Evolutionary conservation across 2,113 vertebrate species (phyloP).

Genomic region (Sorex araneus): DNA sequence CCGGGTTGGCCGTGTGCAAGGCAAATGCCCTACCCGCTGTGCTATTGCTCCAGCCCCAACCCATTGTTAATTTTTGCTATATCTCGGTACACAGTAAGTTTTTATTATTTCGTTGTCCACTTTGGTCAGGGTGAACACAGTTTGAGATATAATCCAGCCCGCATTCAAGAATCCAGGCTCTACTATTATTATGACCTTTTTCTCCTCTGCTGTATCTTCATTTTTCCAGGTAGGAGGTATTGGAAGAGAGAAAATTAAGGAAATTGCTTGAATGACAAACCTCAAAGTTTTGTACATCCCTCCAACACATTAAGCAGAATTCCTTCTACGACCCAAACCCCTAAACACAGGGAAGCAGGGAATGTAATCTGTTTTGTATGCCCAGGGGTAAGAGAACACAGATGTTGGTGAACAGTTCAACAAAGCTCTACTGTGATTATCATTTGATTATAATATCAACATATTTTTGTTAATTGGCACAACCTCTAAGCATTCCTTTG

Average conservation of each 20-base stretch:
- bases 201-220: background rate
- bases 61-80: no score
- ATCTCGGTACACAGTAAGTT: background rate
- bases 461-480: slow-evolving; percentile 58
- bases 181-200: background rate
- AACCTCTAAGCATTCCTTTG: slow-evolving; percentile 59
- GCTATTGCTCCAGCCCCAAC: no score
- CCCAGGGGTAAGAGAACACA: slow-evolving; percentile 26
- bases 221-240: background rate
- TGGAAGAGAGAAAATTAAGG: background rate
- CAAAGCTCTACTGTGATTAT: slow-evolving; percentile 18
- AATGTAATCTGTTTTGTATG: background rate
- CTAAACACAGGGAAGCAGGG: background rate
- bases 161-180: background rate
- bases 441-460: slow-evolving; percentile 49
- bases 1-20: no score
- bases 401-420: background rate
- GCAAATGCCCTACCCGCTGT: no score
- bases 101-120: background rate
- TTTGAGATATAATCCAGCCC: background rate
- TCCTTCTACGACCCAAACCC: background rate
- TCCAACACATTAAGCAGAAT: background rate
- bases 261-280: background rate
- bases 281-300: no score
- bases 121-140: accelerated